Conservation (phyloP, 2,888 invertebrate species). For the Eupithecia tripunctaria region DNA sequence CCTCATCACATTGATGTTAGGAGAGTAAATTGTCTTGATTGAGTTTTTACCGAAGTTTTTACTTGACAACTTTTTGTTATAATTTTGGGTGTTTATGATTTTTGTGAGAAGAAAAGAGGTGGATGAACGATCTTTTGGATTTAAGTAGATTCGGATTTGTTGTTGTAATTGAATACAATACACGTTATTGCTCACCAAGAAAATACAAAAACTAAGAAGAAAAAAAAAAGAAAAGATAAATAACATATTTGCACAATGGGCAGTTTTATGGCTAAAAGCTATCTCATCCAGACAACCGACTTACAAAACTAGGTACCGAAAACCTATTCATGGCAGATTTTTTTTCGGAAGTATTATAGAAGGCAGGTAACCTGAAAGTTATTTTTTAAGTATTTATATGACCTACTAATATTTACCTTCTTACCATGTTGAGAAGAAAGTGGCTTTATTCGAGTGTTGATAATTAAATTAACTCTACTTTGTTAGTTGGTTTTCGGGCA, state of each 20-base stretch:
- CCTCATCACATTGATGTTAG: neutral
- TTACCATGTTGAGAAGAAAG: neutral
- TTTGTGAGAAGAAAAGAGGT: neutral
- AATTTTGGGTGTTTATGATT: neutral
- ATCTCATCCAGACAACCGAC: too few relatives aligned
- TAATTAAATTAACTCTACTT: neutral
- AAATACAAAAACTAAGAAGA: too few relatives aligned
- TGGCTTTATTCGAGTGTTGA: neutral
- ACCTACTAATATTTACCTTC: neutral
- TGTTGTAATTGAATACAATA: too few relatives aligned
- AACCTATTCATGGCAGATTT: too few relatives aligned
- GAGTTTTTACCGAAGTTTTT: neutral
- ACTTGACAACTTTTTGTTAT: neutral
- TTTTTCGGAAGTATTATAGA: too few relatives aligned
- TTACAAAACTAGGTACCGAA: neutral
- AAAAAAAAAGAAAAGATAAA: too few relatives aligned
- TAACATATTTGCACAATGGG: too few relatives aligned
- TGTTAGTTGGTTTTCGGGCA: neutral
- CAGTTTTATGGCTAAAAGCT: too few relatives aligned
- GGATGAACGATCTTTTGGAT: neutral
- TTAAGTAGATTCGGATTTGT: neutral
- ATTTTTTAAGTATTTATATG: too few relatives aligned
- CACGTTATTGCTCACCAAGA: too few relatives aligned
- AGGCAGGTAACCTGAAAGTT: too few relatives aligned
- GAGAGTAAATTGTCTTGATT: slow-evolving; percentile 1